Conservation (phyloP, 2,113 vertebrate species). For the Eulacestoma nigropectus region DNA sequence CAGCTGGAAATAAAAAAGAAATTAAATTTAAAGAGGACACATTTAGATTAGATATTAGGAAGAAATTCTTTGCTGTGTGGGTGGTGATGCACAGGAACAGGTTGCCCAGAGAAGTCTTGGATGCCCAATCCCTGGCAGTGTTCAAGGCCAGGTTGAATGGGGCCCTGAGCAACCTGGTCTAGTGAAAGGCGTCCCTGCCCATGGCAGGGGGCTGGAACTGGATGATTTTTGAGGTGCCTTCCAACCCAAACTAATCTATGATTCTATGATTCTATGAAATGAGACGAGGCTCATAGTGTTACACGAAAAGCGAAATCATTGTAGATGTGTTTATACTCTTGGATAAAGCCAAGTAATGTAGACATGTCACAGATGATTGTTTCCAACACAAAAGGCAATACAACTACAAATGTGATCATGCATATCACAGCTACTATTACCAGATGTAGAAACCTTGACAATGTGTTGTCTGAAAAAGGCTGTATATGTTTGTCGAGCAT, state of each 20-base stretch:
- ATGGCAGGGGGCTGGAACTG: neutral
- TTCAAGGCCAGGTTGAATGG: neutral
- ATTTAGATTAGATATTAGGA: neutral
- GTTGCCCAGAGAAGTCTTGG: neutral
- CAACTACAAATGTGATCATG: neutral
- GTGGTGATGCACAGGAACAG: neutral
- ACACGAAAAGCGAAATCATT: neutral
- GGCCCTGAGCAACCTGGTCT: neutral
- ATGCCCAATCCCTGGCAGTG: neutral
- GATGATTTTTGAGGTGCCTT: neutral
- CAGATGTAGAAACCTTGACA: neutral
- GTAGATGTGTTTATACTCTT: neutral
- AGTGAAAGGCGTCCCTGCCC: too few species aligned
- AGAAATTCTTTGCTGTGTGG: neutral
- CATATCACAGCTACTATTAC: neutral
- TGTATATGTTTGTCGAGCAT: neutral
- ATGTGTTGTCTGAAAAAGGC: neutral
- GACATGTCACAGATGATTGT: neutral
- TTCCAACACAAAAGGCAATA: neutral
- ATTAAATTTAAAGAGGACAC: neutral
- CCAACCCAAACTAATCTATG: neutral
- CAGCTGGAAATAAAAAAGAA: neutral
- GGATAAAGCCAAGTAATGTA: neutral
- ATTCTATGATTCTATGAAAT: neutral
- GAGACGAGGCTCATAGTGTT: neutral